Evolutionary conservation across 2,113 vertebrate genomes (phyloP).

Genomic region (Alligator sinensis): DNA sequence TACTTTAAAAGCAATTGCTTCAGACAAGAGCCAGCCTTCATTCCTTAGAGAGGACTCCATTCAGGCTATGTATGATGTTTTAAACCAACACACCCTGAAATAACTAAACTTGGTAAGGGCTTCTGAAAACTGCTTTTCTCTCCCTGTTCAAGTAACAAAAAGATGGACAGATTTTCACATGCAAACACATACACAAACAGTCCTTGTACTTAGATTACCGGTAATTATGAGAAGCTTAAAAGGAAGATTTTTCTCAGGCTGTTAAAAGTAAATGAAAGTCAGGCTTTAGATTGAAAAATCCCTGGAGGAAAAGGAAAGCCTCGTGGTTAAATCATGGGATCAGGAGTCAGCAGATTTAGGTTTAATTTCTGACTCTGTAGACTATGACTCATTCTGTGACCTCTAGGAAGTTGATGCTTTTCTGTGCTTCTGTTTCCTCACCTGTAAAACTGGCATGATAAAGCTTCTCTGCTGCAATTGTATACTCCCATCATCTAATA

Average conservation of each 20-base stretch:
- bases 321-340: not conserved
- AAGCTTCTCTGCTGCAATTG: not conserved
- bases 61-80: rapidly evolving
- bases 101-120: not conserved
- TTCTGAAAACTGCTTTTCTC: not conserved
- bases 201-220: not conserved
- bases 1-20: not conserved
- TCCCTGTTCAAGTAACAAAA: not conserved
- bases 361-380: not conserved
- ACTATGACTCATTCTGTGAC: not conserved
- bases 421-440: not conserved
- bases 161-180: not conserved
- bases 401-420: not conserved
- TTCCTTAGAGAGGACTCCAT: not conserved
- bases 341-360: constrained; percentile 9
- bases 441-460: not conserved
- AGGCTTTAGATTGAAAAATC: not conserved
- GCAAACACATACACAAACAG: rapidly evolving
- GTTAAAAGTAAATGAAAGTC: rapidly evolving
- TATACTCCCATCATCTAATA: not conserved
- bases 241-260: not conserved
- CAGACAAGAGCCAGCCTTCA: rapidly evolving
- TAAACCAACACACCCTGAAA: rapidly evolving
- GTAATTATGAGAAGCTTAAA: not conserved
- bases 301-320: not conserved